phyloP scores from a whole-genome alignment of 2,888 invertebrate genomes.

The Ischnus inquisitorius region DNA sequence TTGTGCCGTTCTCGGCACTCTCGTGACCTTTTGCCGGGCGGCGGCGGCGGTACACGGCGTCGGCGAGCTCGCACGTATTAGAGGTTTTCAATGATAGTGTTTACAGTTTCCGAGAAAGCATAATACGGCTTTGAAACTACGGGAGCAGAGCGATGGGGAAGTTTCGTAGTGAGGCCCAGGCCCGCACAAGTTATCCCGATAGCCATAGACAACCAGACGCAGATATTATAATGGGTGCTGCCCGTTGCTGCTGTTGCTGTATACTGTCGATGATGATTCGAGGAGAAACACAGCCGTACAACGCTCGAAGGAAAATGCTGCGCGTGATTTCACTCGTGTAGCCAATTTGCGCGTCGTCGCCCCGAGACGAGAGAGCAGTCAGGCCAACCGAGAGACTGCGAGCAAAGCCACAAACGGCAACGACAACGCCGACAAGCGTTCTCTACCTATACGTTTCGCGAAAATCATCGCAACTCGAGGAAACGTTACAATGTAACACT shows the following conservation, averaged over 20 bases:
- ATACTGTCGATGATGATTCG: constrained; percentile 20
- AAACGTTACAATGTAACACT: not conserved
- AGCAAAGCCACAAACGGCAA: constrained; percentile 1
- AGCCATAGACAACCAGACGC: constrained; percentile 24
- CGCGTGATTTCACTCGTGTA: constrained; percentile 77
- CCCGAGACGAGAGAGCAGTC: constrained; percentile 52
- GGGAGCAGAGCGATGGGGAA: constrained; percentile 47
- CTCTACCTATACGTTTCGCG: constrained; percentile 1
- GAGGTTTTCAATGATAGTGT: constrained; percentile 72
- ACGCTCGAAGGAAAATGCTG: constrained; percentile 69
- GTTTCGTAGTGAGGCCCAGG: constrained; percentile 8
- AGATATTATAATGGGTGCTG: constrained; percentile 10
- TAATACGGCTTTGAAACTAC: constrained; percentile 53
- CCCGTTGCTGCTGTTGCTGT: constrained; percentile 21
- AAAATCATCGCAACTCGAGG: constrained; percentile 12
- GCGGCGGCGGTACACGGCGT: constrained; percentile 51
- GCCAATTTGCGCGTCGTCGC: constrained; percentile 76
- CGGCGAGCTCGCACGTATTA: constrained; percentile 69
- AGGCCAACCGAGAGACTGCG: not conserved
- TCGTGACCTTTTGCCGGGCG: constrained; percentile 69
- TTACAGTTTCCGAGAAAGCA: constrained; percentile 74
- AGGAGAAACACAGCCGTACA: constrained; percentile 20
- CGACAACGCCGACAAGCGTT: constrained; percentile 1
- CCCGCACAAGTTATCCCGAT: not conserved
- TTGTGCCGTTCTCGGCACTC: constrained; percentile 48